These are phyloP conservation scores for Cyanoramphus novaezelandiae DNA, from an alignment of 2,113 vertebrate genomes.

Conservation along the genomic window DNA sequence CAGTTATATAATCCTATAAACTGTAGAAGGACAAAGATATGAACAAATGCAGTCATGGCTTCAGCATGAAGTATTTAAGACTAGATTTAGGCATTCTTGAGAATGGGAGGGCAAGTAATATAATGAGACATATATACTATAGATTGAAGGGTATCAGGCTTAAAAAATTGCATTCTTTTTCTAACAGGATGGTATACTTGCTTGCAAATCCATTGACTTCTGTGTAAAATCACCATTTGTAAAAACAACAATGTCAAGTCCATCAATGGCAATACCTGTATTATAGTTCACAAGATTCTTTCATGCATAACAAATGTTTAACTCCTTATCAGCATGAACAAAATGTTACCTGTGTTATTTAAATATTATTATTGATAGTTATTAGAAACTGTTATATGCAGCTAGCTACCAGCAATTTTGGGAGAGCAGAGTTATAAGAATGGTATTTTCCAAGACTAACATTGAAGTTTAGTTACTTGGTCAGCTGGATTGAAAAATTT, in stretches of 20 bases:
- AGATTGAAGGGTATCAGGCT: neutral
- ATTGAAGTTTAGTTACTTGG: slow-evolving; percentile 4
- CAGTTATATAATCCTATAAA: neutral
- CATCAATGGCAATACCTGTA: neutral
- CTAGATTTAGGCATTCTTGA: neutral
- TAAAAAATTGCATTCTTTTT: neutral
- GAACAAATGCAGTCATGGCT: neutral
- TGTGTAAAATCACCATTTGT: neutral
- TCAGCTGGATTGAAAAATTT: slow-evolving; percentile 7
- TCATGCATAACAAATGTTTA: neutral
- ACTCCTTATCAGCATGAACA: neutral
- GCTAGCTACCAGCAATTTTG: neutral
- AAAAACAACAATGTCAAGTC: neutral
- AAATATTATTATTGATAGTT: neutral
- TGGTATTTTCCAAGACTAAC: neutral
- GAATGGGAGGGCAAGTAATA: neutral
- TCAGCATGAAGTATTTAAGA: neutral
- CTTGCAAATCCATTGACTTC: neutral
- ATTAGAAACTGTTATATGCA: neutral
- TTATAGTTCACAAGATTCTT: neutral
- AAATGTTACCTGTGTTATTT: neutral
- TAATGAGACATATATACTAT: neutral
- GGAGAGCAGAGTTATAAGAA: neutral
- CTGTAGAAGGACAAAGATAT: neutral
- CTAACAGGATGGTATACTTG: neutral